Percentiles rank a stretch among this genome's conserved stretches.
Evolutionary conservation across 2,113 vertebrate species (phyloP).

Genomic region (Calidris pygmaea): DNA sequence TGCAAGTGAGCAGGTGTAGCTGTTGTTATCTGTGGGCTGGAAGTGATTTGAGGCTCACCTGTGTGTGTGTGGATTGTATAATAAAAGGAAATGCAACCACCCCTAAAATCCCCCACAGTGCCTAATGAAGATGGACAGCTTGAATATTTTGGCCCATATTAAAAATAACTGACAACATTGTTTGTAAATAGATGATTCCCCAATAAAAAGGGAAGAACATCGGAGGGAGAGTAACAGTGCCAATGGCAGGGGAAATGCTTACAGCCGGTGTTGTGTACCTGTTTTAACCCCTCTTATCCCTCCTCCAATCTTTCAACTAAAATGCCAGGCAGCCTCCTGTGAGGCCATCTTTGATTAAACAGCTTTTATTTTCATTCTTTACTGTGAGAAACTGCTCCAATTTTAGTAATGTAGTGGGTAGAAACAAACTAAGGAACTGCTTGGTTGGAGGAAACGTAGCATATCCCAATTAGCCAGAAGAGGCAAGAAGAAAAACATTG

Average conservation of each 20-base stretch:
- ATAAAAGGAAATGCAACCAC: background rate
- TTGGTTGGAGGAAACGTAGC: constrained; percentile 1
- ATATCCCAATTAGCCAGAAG: constrained; percentile 36
- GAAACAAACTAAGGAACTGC: background rate
- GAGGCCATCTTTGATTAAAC: background rate
- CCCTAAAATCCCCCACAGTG: background rate
- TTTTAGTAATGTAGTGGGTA: constrained; percentile 1
- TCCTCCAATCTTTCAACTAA: background rate
- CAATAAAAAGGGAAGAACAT: background rate
- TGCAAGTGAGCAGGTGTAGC: background rate
- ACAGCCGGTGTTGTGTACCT: background rate
- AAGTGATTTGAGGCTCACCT: background rate
- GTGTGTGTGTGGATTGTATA: background rate
- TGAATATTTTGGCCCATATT: background rate
- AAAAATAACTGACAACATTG: background rate
- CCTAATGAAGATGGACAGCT: background rate
- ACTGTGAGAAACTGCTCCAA: background rate
- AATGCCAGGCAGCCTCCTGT: background rate
- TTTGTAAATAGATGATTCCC: background rate
- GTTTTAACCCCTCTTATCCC: background rate
- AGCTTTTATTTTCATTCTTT: constrained; percentile 1
- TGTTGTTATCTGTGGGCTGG: background rate
- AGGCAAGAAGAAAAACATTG: constrained; percentile 37
- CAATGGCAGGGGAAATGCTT: too few species aligned
- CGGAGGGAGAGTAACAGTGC: too few species aligned